Evolutionary conservation across 1,140 invertebrate genomes (phyloP).

Genomic region (Trialeurodes vaporariorum): DNA sequence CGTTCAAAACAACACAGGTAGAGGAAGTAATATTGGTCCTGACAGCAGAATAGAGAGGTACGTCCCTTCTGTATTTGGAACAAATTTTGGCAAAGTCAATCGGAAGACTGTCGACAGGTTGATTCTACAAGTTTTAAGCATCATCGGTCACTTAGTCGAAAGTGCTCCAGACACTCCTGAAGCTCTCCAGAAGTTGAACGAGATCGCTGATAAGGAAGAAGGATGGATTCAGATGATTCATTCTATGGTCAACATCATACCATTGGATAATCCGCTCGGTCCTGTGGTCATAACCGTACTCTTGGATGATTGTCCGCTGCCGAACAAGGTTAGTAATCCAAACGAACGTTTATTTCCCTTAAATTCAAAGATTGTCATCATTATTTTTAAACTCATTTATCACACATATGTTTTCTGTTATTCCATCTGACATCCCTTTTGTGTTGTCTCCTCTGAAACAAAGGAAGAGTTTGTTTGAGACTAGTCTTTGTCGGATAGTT

Average conservation of each 20-base stretch:
- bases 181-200: constrained; percentile 68
- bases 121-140: background rate
- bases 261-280: constrained; percentile 73
- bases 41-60: constrained; percentile 8
- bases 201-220: constrained; percentile 77
- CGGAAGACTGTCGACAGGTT: background rate
- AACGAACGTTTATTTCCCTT: background rate
- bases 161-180: constrained; percentile 39
- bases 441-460: too few species aligned
- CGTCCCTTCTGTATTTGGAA: constrained; percentile 8
- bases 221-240: constrained; percentile 84
- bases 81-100: constrained; percentile 13
- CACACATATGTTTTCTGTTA: too few species aligned
- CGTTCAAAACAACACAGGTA: background rate
- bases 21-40: constrained; percentile 7
- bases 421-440: too few species aligned
- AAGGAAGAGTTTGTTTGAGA: too few species aligned
- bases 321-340: constrained; percentile 72
- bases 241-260: constrained; percentile 77
- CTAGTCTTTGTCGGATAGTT: too few species aligned
- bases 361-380: constrained; percentile 1
- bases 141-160: background rate
- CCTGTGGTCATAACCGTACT: constrained; percentile 82
- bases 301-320: constrained; percentile 82
- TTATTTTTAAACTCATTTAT: too few species aligned